Evolutionary conservation across 2,113 vertebrate species (phyloP), one percentile per base, ranked within the genome.

Genomic region (Lepus europaeus): DNA sequence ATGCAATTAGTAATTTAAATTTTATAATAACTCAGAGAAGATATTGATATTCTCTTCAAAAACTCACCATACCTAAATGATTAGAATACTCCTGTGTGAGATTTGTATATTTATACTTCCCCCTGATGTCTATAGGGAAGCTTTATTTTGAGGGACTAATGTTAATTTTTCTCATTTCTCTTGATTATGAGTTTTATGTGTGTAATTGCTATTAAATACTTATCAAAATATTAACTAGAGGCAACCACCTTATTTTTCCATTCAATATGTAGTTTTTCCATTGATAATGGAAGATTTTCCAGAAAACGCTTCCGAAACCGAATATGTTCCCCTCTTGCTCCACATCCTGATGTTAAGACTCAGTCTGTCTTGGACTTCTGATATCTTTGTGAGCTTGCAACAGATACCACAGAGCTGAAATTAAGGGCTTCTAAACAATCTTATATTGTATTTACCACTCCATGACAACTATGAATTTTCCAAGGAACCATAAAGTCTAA

Each of bases 11-110:
- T 77, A 4, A 25, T 51, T 22, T 73, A 5, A 27, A 45, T 7
- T 16, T 64, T 53, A 51, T 36, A 70, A 83, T 14, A 49, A 53
- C 14, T 70, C 4, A 89, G 45, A 72, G 56, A 91, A 80, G 6
- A 79, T 64, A 92, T 20, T 85, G n/a, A 86, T 39, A 93, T 93
- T 85, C 23, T 84, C 33, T 92, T 77, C 33, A 12, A 56, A 82
- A 91, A 95, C 8, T 64, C 25, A 36, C n/a, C 85, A n/a, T 33
- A 59, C 7, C 6, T 74, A 14, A 84, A 9, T 93, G 29, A 68
- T 64, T 80, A 3, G 1, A 82, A 25, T 81, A 83, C 16, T 93
- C 88, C 13, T 68, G 1, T 79, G 45, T 13, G 12, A 61, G 1
- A 70, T 29, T 56, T 7, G 8, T 69, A 68, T 72, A 91, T 94